A percentile compares a stretch with the other conserved stretches of the same genome.
Evolutionary conservation across 2,888 invertebrate species (phyloP).

Genomic region (Cataglyphis livida): DNA sequence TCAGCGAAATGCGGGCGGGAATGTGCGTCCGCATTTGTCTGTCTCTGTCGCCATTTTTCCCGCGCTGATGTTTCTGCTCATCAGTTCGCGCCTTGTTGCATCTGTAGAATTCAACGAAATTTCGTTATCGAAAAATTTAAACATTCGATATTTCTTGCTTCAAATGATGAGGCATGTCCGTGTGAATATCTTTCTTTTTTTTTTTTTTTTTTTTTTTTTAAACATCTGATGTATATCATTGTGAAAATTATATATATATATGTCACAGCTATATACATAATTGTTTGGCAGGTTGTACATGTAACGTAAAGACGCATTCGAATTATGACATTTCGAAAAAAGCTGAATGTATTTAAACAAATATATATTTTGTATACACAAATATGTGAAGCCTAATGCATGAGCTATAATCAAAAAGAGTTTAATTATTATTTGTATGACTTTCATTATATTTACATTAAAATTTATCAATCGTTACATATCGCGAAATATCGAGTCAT

Average conservation of each 20-base stretch:
- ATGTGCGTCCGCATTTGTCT: conserved; percentile 57
- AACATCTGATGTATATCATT: not conserved
- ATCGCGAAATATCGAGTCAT: conserved; percentile 12
- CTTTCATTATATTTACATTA: not conserved
- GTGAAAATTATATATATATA: no score
- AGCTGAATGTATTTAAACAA: not conserved
- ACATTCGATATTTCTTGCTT: not conserved
- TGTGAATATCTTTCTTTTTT: not conserved
- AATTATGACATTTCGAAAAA: not conserved
- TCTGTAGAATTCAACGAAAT: not conserved
- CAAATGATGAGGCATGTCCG: no score
- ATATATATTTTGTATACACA: not conserved
- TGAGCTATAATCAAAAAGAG: not conserved
- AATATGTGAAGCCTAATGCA: conserved; percentile 45
- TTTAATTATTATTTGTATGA: conserved; percentile 7
- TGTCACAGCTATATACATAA: conserved; percentile 23
- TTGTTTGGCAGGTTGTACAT: not conserved
- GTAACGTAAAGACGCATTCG: not conserved
- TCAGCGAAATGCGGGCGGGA: conserved; percentile 46
- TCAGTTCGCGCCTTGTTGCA: not conserved
- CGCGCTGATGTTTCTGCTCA: conserved; percentile 47
- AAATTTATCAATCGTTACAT: conserved; percentile 10
- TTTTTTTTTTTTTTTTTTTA: not conserved
- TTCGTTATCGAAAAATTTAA: not conserved
- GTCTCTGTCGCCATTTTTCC: conserved; percentile 72